These are phyloP conservation scores for Anas bernieri DNA, from an alignment of 2,797 vertebrate species.

Conservation along the genomic window DNA sequence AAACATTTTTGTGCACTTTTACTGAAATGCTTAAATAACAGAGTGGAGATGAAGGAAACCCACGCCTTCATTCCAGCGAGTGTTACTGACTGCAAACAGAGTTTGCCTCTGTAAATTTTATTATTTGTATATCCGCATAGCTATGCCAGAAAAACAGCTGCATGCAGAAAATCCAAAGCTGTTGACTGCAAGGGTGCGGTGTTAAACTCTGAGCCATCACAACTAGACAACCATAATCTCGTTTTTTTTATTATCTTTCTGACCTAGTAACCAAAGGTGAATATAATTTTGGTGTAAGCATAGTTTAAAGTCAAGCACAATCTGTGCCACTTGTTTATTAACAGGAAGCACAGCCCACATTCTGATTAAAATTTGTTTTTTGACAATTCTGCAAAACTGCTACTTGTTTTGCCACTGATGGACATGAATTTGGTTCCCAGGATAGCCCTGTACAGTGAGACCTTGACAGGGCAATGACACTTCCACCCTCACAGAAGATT, in stretches of 20 bases:
- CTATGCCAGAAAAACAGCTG: background rate
- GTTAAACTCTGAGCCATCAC: background rate
- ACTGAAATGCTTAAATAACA: background rate
- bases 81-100: background rate
- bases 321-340: background rate
- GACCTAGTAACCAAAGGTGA: background rate
- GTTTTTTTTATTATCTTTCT: background rate
- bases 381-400: background rate
- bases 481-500: background rate
- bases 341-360: background rate
- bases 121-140: background rate
- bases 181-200: background rate
- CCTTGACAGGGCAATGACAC: background rate
- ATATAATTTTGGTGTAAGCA: background rate
- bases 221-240: background rate
- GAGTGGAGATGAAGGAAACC: background rate
- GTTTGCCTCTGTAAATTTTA: background rate
- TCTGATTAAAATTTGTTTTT: background rate
- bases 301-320: background rate
- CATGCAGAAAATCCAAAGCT: background rate
- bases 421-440: background rate
- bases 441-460: background rate
- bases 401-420: background rate
- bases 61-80: background rate
- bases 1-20: constrained; percentile 25